Evolutionary conservation across 2,888 invertebrate species (phyloP), one percentile per base, ranked within the genome.

Genomic region (Brenthis ino): DNA sequence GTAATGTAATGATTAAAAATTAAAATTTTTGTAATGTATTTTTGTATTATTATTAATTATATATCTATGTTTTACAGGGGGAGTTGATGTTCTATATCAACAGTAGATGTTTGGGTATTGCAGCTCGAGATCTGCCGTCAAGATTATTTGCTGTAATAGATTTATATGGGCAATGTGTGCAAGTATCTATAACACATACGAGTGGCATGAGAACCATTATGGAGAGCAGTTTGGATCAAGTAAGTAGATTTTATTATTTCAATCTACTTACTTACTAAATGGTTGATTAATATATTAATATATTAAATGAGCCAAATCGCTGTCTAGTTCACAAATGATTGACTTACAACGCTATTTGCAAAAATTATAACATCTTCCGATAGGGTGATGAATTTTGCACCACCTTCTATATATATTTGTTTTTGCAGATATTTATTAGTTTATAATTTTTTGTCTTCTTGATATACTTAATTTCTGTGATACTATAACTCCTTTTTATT

Each of bases 91-190:
- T 98, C 86, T 98, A 95, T 83, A 94, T 98, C 20, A 98, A 98
- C 86, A 98, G 97, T 1, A 94, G 96, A 76, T 96, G 97, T 28
- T 97, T 98, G 85, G 98, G 98, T 0, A 94, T 97, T 51, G 98
- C 98, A 3, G 97, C 96, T 0, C 94, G 93, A 76, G 96, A 95
- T 76, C 91, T 98, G 75, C 98, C 98, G 0, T 82, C 93, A 24
- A 93, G 94, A 68, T 94, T 99, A 68, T 99, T 96, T 93, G 98
- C 98, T 20, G 98, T 99, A n/a, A 96, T 99, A 57, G 98, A 99
- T 93, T 91, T 99, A 74, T 98, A 98, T 80, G 98, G 98, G 0
- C 98, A 98, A 84, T 99, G 98, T 88, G 98, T 98, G 13, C 98
- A 98, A 91, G 98, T 98, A 20, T 95, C 91, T n/a, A 87, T 91